A percentile compares a stretch with the other conserved stretches of the same genome.
Evolutionary conservation across 2,797 vertebrate species (phyloP).

Genomic region (Sphenopsis melanotis): DNA sequence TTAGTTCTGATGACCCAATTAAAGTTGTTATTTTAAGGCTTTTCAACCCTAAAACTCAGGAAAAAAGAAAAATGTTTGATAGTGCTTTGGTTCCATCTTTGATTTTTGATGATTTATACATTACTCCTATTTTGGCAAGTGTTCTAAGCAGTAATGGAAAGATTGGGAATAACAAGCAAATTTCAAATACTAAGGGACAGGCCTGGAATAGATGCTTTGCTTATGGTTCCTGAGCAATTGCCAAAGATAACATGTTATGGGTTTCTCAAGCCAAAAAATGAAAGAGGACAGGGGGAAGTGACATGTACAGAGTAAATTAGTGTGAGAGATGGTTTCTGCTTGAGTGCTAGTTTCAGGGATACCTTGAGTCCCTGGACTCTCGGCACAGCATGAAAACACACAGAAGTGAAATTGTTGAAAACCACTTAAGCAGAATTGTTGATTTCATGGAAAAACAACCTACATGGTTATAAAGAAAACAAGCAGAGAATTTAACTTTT

Average conservation of each 20-base stretch:
- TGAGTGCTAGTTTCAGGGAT: background rate
- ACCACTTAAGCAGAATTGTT: background rate
- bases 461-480: background rate
- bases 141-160: background rate
- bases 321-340: background rate
- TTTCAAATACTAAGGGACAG: constrained; percentile 11
- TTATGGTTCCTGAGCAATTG: constrained; percentile 33
- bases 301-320: background rate
- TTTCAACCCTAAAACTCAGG: background rate
- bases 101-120: constrained; percentile 11
- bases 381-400: background rate
- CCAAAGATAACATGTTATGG: constrained; percentile 13
- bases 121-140: constrained; percentile 10
- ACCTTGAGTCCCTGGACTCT: background rate
- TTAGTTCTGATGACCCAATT: background rate
- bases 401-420: background rate
- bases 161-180: constrained; percentile 10
- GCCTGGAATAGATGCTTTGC: background rate
- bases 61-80: background rate
- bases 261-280: background rate
- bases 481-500: background rate
- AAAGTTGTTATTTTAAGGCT: background rate
- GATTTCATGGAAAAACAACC: background rate
- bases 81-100: background rate
- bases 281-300: background rate